Base-by-base conservation (phyloP, 2,113 vertebrate genomes). In the Takifugu flavidus region DNA sequence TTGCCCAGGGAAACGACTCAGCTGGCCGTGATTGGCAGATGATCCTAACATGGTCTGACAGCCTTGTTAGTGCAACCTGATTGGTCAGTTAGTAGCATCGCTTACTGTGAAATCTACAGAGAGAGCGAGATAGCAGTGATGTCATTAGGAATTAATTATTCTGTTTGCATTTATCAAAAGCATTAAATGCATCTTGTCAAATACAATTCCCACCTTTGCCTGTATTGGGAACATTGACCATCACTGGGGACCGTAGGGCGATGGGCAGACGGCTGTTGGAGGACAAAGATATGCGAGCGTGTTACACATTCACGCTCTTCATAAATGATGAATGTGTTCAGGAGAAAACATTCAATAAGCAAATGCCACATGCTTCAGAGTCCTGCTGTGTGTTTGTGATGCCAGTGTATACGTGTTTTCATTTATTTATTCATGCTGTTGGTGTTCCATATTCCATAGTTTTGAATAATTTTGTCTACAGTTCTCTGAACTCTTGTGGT, bases 1-100 rank as follows among this genome's bases (percentile, higher is more conserved):
- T 87, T 82, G 85, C 87, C 87, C 78, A 73, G 76, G 87, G 87
- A 88, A 80, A 89, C 83, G 51, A 77, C 59, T 77, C 82, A 84
- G 77, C 69, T 4, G 62, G 67, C 80, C 42, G 25, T 63, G 74
- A 87, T 87, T 87, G 86, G 85, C 52, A 11, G 50, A 62, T 87
- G 88, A 89, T 73, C 44, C 77, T 89, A 89, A 89, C 62, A 15
- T 14, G 42, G 62, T 80, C 75, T 84, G 88, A 89, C 88, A 86
- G 83, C 67, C 78, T 82, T 83, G 82, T 89, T 88, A 89, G 88
- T 89, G 86, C 86, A 84, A 89, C 85, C 85, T 88, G 88, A 88
- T 89, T 89, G 88, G 86, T 86, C 86, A 85, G 86, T 88, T 89
- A 89, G 85, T 81, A 79, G 80, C 85, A 85, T 85, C 77, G 75